phyloP scores from a whole-genome alignment of 2,113 vertebrate genomes.

The Heptranchias perlo region DNA sequence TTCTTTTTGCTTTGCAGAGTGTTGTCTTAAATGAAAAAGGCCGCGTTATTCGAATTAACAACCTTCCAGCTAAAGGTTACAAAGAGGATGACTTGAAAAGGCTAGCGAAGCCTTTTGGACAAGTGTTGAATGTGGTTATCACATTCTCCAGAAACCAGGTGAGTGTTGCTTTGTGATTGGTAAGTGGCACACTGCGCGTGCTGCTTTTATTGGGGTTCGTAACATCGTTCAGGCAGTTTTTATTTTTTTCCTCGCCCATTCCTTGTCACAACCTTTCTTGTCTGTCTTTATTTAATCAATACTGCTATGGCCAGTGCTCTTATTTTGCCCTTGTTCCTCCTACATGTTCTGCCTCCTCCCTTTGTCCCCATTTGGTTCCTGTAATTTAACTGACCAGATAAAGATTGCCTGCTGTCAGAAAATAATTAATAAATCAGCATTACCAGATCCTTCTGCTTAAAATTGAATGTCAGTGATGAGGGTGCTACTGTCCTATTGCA shows the following conservation, averaged over 20 bases:
- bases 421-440: not conserved
- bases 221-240: not conserved
- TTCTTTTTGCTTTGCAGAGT: not conserved
- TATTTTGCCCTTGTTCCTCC: not conserved
- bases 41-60: conserved; percentile 60
- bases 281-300: not conserved
- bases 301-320: not conserved
- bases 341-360: not conserved
- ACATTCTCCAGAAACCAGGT: conserved; percentile 62
- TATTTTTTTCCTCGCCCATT: not conserved
- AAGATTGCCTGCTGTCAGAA: not conserved
- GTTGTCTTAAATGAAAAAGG: conserved; percentile 15
- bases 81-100: conserved; percentile 63
- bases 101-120: conserved; percentile 64
- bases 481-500: not conserved
- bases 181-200: not conserved
- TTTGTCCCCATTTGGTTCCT: not conserved
- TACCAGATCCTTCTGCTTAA: not conserved
- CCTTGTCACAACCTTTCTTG: not conserved
- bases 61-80: conserved; percentile 61
- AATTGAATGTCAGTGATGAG: not conserved
- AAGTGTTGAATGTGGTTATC: conserved; percentile 56
- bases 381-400: not conserved
- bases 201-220: not conserved
- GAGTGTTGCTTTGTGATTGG: not conserved